Evolutionary conservation across 1,140 invertebrate species (phyloP).

Genomic region (Drosophila mojavensis): DNA sequence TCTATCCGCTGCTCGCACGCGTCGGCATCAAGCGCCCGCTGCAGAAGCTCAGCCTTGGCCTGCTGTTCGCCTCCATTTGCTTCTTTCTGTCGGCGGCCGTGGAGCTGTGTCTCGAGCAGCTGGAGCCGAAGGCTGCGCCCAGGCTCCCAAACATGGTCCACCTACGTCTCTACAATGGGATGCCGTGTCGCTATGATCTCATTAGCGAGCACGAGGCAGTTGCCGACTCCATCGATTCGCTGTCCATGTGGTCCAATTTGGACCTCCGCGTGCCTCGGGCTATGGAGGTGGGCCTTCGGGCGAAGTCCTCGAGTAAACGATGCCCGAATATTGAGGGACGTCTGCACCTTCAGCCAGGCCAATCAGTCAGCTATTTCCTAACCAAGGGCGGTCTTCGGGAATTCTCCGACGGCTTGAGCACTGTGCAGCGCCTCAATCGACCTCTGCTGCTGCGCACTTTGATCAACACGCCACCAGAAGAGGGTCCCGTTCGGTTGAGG

Average conservation of each 20-base stretch:
- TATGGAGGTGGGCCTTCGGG: constrained; percentile 43
- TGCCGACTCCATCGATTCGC: constrained; percentile 31
- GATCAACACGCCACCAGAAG: constrained; percentile 52
- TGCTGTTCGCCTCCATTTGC: constrained; percentile 91
- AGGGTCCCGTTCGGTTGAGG: constrained; percentile 47
- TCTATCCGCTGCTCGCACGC: constrained; percentile 87
- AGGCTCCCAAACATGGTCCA: constrained; percentile 86
- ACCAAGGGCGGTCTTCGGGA: constrained; percentile 39
- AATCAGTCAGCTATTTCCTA: constrained; percentile 84
- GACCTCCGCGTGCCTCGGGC: constrained; percentile 16
- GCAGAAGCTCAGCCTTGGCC: constrained; percentile 92
- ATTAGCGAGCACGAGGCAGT: background rate
- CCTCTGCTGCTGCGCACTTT: constrained; percentile 50
- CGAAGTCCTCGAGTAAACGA: constrained; percentile 8
- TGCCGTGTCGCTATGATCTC: constrained; percentile 84
- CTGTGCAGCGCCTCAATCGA: constrained; percentile 15
- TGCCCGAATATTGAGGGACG: constrained; percentile 51
- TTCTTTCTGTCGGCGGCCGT: constrained; percentile 95
- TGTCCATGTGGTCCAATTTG: constrained; percentile 67
- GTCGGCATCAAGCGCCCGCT: constrained; percentile 86
- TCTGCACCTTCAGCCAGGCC: constrained; percentile 59
- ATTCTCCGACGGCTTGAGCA: constrained; percentile 64
- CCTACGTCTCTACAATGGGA: constrained; percentile 89
- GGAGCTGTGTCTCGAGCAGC: constrained; percentile 90
- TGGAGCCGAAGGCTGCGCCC: constrained; percentile 86